Evolutionary conservation across 2,113 vertebrate species (phyloP), one percentile per base, ranked within the genome.

Genomic region (Thunnus maccoyii): DNA sequence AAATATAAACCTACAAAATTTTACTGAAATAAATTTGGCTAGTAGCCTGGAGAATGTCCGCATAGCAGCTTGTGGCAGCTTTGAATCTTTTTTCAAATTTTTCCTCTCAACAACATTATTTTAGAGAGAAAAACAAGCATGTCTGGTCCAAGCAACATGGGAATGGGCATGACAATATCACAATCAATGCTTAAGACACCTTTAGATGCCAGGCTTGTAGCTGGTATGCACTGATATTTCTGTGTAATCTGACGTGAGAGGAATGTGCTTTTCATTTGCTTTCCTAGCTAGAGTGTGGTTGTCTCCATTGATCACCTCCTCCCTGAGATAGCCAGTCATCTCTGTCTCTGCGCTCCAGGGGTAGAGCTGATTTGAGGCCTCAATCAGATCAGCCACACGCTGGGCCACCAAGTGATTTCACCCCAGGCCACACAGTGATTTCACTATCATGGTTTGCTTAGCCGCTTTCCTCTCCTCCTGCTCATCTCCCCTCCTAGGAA

Each of bases 241-340:
- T 46, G 13, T 72, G 48, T 64, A 30, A 17, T 69, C 52, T 70
- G 50, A 72, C 61, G 78, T 75, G 25, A 82, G 41, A 78, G 64
- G 12, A 73, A 76, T 70, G 48, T 22, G 71, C 13, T 15, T 41
- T 75, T 86, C 27, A 72, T 83, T 86, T 76, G 20, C 63, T 75
- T 62, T 72, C 22, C 20, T 58, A 61, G 69, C 75, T 57, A 69
- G 58, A 64, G 18, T 70, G 60, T 48, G 18, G 20, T 48, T 77
- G 69, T 85, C 74, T 73, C 32, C 32, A 80, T 75, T 47, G 57
- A 72, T 80, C 67, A 65, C 22, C 50, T 32, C 55, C 76, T 81
- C 41, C 17, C 25, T 16, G 9, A 77, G 48, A 78, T 30, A 75
- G 25, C 30, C n/a, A 63, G 56, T 61, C 60, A 47, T 83, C 48